Evolutionary conservation across 1,140 invertebrate genomes (phyloP), one percentile per base, ranked within the genome.

Genomic region (Euglossa dilemma): DNA sequence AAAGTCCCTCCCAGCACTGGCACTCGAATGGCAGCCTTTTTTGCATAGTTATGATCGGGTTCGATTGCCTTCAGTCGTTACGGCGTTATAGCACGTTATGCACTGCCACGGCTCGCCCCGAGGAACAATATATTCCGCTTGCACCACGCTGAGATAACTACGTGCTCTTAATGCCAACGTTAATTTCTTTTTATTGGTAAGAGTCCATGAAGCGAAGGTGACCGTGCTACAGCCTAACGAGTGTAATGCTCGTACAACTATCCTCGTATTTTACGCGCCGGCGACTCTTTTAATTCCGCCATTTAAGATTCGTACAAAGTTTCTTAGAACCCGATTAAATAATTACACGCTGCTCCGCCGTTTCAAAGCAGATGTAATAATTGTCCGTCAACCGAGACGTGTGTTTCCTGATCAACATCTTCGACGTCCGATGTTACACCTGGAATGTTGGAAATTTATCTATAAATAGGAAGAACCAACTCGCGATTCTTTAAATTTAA

Each of bases 141-240:
- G 47, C 36, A 18, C 12, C 18, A n/a, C 45, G 59, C 36, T 36
- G 18, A 63, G 59, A 75, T 73, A 73, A 73, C 52, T 45, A n/a
- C 52, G 36, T 25, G 25, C 54, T n/a, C 71, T 59, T 74, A 74
- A 74, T 64, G 20, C 16, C 47, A 52, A n/a, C 20, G 74, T 64
- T 76, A 47, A 43, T 50, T n/a, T 64, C 59, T 76, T 76, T 64
- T 36, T 50, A 76, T 76, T 50, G 59, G 25, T 43, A 64, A 52
- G 18, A 52, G 45, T 14, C 14, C n/a, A 64, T 76, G 64, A 52
- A 76, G 25, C 12, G 57, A 72, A 52, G 47, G 50, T 71, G 47
- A 61, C 45, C 20, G 45, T 28, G 28, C 45, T n/a, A 2, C n/a
- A 0, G 8, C 52, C 1, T n/a, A 72, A 72, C 70, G 70, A 74